phyloP scores from a whole-genome alignment of 2,113 vertebrate species.

The Synchiropus splendidus region DNA sequence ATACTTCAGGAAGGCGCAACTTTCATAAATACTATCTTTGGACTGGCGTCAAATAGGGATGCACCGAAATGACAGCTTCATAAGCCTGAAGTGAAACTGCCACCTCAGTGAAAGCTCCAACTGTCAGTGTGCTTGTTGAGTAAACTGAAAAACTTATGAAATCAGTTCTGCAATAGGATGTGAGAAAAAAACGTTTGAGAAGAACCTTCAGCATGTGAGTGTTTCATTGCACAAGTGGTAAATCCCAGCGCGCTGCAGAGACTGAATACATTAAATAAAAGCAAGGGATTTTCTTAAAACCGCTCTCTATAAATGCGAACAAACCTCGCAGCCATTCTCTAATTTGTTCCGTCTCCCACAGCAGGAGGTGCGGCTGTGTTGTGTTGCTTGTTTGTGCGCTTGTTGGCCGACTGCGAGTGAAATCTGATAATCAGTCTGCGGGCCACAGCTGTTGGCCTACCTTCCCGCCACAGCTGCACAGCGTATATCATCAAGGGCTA shows the following conservation, averaged over 20 bases:
- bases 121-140: too few relatives aligned
- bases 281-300: constrained; percentile 9
- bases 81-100: too few relatives aligned
- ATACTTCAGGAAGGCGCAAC: too few relatives aligned
- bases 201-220: too few relatives aligned
- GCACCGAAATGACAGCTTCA: too few relatives aligned
- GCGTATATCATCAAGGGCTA: constrained; percentile 59
- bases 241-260: not conserved
- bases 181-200: too few relatives aligned
- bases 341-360: constrained; percentile 23
- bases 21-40: too few relatives aligned
- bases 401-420: constrained; percentile 41
- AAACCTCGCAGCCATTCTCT: constrained; percentile 18
- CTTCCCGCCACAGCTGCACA: constrained; percentile 57
- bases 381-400: constrained; percentile 41
- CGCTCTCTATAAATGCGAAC: constrained; percentile 10
- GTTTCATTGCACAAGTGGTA: not conserved
- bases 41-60: too few relatives aligned
- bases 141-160: too few relatives aligned
- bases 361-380: constrained; percentile 30
- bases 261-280: constrained; percentile 8
- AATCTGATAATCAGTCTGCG: constrained; percentile 54
- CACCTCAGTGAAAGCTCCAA: too few relatives aligned
- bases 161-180: not conserved
- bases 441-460: constrained; percentile 60